A percentile compares a stretch with the other conserved stretches of the same genome.
Conservation (phyloP, 2,113 vertebrate species). For the Sinocyclocheilus anophthalmus region DNA sequence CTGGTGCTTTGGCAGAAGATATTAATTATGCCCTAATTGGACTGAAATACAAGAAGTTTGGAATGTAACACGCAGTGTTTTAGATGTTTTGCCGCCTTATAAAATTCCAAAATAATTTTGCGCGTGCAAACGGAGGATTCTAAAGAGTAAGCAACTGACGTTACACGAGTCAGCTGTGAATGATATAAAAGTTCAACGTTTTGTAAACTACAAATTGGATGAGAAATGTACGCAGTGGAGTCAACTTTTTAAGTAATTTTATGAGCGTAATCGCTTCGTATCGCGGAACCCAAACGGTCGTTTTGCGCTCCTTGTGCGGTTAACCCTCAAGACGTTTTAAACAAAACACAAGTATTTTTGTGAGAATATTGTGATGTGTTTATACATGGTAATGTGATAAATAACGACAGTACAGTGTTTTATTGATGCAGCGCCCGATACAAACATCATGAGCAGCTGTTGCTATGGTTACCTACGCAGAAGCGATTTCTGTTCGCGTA, state of each 20-base stretch:
- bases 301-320: background rate
- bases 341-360: background rate
- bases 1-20: conserved; percentile 24
- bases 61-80: background rate
- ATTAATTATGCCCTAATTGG: background rate
- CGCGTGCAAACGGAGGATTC: background rate
- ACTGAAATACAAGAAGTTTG: background rate
- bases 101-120: background rate
- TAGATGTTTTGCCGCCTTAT: background rate
- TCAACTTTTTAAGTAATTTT: conserved; percentile 1
- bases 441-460: background rate
- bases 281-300: background rate
- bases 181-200: background rate
- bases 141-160: conserved; percentile 13
- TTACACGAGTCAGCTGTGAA: background rate
- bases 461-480: conserved; percentile 1
- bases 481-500: background rate
- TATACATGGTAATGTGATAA: background rate
- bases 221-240: background rate
- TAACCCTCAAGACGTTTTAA: background rate
- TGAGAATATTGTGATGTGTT: background rate
- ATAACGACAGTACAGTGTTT: background rate
- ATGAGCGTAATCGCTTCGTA: background rate
- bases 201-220: background rate
- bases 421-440: background rate